Evolutionary conservation across 2,888 invertebrate species (phyloP).

Genomic region (Tetanocera ferruginea): DNA sequence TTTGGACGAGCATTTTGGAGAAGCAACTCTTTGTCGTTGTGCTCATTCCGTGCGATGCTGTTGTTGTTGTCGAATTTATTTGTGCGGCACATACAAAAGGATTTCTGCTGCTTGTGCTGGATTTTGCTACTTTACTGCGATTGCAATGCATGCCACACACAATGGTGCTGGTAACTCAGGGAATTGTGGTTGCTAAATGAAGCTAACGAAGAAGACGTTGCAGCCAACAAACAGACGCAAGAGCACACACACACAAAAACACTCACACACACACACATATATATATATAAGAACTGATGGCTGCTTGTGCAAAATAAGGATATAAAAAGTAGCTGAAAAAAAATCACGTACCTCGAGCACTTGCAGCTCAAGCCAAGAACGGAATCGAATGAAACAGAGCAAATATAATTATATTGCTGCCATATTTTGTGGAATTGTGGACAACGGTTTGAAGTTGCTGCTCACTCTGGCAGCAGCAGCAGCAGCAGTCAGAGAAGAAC

Average conservation of each 20-base stretch:
- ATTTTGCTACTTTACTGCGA: neutral
- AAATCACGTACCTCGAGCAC: neutral
- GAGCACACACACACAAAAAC: neutral
- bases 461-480: neutral
- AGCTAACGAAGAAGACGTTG: conserved; percentile 16
- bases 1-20: no score
- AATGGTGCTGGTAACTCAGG: conserved; percentile 23
- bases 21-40: no score
- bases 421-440: conserved; percentile 35
- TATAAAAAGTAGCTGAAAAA: neutral
- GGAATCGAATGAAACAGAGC: conserved; percentile 29
- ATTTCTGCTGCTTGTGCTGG: neutral
- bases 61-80: neutral
- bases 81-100: conserved; percentile 11
- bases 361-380: neutral
- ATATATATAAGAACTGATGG: no score
- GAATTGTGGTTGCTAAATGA: conserved; percentile 32
- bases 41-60: neutral
- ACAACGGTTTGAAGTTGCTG: neutral
- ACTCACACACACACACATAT: neutral
- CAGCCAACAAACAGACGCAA: neutral
- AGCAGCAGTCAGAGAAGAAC: neutral
- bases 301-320: neutral
- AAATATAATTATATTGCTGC: conserved; percentile 44
- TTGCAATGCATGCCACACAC: conserved; percentile 27